Evolutionary conservation across 2,113 vertebrate genomes (phyloP).

Genomic region (Mixornis gularis): DNA sequence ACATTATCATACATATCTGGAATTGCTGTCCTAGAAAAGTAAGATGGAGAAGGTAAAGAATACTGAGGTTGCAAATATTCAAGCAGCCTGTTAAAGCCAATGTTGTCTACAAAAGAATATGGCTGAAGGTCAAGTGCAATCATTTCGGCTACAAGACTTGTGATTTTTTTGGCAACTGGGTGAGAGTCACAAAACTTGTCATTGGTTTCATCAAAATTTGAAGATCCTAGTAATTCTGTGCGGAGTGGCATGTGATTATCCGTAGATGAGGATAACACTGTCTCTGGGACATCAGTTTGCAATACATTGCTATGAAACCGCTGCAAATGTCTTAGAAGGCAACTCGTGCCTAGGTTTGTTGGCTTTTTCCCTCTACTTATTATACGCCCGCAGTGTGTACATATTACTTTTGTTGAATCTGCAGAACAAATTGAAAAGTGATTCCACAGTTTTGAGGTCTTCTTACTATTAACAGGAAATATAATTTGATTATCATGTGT

Average conservation of each 20-base stretch:
- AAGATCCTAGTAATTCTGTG: conserved; percentile 71
- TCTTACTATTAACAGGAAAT: conserved; percentile 87
- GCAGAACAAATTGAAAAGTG: conserved; percentile 91
- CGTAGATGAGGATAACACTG: conserved; percentile 69
- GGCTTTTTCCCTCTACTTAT: conserved; percentile 97
- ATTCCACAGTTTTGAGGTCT: conserved; percentile 98
- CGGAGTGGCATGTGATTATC: conserved; percentile 69
- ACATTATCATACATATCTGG: conserved; percentile 94
- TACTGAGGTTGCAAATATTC: conserved; percentile 94
- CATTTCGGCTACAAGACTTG: conserved; percentile 95
- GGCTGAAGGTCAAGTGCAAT: conserved; percentile 98
- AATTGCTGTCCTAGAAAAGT: conserved; percentile 93
- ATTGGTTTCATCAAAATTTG: conserved; percentile 73
- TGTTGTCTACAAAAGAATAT: conserved; percentile 89
- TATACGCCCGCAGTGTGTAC: conserved; percentile 95
- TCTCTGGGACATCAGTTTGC: conserved; percentile 82
- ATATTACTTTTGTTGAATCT: conserved; percentile 94
- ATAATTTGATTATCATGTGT: conserved; percentile 73
- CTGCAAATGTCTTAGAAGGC: conserved; percentile 91
- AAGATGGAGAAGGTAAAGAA: conserved; percentile 85
- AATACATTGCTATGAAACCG: conserved; percentile 88
- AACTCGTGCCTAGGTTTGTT: conserved; percentile 93
- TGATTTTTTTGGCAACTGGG: conserved; percentile 96
- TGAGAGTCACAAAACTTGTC: conserved; percentile 88
- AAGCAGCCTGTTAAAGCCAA: conserved; percentile 89